Evolutionary conservation across 2,888 invertebrate genomes (phyloP), one percentile per base, ranked within the genome.

Genomic region (Agonum fuliginosum): DNA sequence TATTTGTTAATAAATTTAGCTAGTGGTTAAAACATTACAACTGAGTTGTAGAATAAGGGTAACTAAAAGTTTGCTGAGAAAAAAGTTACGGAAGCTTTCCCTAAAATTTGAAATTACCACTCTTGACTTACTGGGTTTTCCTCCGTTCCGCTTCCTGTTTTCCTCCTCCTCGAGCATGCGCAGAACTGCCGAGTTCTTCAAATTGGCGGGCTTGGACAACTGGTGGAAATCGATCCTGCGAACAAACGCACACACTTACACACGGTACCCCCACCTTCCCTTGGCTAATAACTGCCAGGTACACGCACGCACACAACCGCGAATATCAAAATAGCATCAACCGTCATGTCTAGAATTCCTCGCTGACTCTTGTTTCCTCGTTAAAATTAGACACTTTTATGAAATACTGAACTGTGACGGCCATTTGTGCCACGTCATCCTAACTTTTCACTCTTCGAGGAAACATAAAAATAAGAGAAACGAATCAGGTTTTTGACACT

Each of bases 141-240:
- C 91, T 85, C 89, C 91, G 84, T 89, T 89, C 81, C 91, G 89
- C 85, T 91, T 92, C 82, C 92, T 89, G 81, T 89, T 87, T 85
- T 95, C 95, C 86, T 95, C 95, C 86, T 95, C 95, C 85, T 95
- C 94, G 79, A 95, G 90, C 92, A 95, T 94, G 80, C 93, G 91
- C 82, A 95, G 88, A 74, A 95, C 95, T 62, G 95, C 95, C 65
- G 95, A 95, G 87, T 95, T 95, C 84, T 94, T 94, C 83, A 95
- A 89, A 87, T 95, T 95, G 67, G 91, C 88, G 78, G 95, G 94
- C 85, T 95, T 95, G 80, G 91, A 90, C 80, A 91, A 91, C 65
- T 88, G 87, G 85, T 91, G 91, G 87, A 95, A 93, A 88, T 95
- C 93, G 87, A 95, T 94, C 87, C 95, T 95, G 88, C 24, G 62